These are phyloP conservation scores for Hirtodrosophila duncani DNA, from an alignment of 2,888 invertebrate species.

Conservation along the genomic window DNA sequence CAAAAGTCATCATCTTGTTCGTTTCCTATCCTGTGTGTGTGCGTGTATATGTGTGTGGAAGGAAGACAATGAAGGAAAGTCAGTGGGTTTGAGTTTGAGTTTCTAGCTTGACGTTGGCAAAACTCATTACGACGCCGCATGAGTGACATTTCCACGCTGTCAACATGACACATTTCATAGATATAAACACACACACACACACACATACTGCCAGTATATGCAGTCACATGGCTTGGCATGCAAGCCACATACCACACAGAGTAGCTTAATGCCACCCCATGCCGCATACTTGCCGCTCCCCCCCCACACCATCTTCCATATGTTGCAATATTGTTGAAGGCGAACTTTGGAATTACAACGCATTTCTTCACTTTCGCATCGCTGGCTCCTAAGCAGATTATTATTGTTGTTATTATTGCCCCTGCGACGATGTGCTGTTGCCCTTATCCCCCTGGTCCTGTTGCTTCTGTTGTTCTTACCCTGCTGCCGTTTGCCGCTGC, in stretches of 20 bases:
- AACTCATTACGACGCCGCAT: slow-evolving; percentile 69
- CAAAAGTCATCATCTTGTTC: no score
- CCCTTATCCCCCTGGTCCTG: slow-evolving; percentile 9
- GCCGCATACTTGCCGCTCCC: not conserved
- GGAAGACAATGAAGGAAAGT: not conserved
- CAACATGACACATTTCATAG: slow-evolving; percentile 70
- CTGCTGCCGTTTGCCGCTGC: slow-evolving; percentile 1
- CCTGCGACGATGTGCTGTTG: slow-evolving; percentile 12
- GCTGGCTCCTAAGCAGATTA: slow-evolving; percentile 68
- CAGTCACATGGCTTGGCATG: slow-evolving; percentile 29
- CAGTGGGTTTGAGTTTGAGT: not conserved
- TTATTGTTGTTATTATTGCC: slow-evolving; percentile 63
- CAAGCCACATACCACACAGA: slow-evolving; percentile 22
- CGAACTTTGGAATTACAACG: slow-evolving; percentile 68
- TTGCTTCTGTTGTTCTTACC: slow-evolving; percentile 10
- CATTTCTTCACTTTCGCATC: slow-evolving; percentile 70
- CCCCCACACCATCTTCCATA: slow-evolving; percentile 22
- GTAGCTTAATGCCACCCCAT: slow-evolving; percentile 48
- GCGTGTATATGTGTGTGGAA: not conserved
- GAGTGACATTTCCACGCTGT: slow-evolving; percentile 72
- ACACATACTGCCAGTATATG: slow-evolving; percentile 6
- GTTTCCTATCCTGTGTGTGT: no score
- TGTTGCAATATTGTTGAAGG: slow-evolving; percentile 49
- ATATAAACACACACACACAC: slow-evolving; percentile 15
- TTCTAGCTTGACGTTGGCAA: slow-evolving; percentile 54